Base-by-base conservation (phyloP, 2,888 invertebrate species). In the Pinctada fucata region DNA sequence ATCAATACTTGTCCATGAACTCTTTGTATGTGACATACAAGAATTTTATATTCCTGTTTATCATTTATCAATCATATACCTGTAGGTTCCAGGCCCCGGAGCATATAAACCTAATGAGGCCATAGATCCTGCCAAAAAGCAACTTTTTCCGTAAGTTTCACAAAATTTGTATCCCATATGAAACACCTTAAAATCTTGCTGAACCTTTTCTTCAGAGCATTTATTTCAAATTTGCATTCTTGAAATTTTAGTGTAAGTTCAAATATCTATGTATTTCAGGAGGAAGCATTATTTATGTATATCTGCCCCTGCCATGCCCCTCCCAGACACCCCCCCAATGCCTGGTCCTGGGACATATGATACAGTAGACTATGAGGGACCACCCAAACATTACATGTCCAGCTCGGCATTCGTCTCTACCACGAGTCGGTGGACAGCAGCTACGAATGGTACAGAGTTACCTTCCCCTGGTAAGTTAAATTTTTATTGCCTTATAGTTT, bases 301-400 rank as follows among this genome's bases (percentile, higher is more conserved):
- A 77, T 92, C 92, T 48, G 92, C 92, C 4, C 92, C 92, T 45
- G 92, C 92, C 51, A 90, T 92, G 90, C 91, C 92, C 2, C 86
- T 92, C 13, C 91, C 92, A 10, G 84, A 86, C 8, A 85, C 88
- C 0, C 89, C 90, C 0, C 89, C 91, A 1, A 51, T 79, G 13
- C 92, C 92, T 3, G 92, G 92, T 0, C 92, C 92, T 3, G 91
- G 91, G 1, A 86, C 84, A 45, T 92, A 92, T 83, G 91, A 92
- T 31, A 72, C 88, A 3, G 86, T 89, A 58, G 88, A 91, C 80
- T 91, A 88, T 86, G 89, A 90, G 73, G 91, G 90, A 6, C 86
- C 88, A 49, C 82, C 86, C 8, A 91, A 90, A 84, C 92, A 92
- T 79, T 92, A 90, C 79, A 92, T 92, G 92, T 91, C 92, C 6